A percentile compares a stretch with the other conserved stretches of the same genome.
phyloP scores from a whole-genome alignment of 1,140 invertebrate species.

The Bradysia coprophila region DNA sequence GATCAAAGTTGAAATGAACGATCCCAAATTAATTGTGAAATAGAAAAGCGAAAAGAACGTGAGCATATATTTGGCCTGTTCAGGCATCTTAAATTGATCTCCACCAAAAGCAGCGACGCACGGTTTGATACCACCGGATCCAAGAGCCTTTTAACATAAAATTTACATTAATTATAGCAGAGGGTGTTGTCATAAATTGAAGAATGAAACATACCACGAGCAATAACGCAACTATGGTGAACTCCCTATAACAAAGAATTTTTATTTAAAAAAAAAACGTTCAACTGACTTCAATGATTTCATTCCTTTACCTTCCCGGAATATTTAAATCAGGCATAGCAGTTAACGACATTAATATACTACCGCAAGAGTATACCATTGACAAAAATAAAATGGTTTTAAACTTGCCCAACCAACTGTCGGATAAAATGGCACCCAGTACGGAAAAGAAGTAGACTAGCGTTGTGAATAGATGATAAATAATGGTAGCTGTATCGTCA shows the following conservation, averaged over 20 bases:
- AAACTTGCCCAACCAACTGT: constrained; percentile 73
- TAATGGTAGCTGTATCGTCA: constrained; percentile 48
- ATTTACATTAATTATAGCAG: too few species aligned
- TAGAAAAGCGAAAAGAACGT: constrained; percentile 69
- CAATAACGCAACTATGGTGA: constrained; percentile 15
- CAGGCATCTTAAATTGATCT: constrained; percentile 49
- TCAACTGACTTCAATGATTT: too few species aligned
- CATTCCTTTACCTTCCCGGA: constrained; percentile 5
- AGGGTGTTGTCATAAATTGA: too few species aligned
- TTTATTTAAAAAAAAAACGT: background rate
- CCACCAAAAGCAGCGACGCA: constrained; percentile 71
- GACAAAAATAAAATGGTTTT: constrained; percentile 54
- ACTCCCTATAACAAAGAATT: constrained; percentile 24
- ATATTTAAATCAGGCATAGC: constrained; percentile 25
- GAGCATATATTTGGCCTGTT: constrained; percentile 35
- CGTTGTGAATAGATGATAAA: constrained; percentile 69
- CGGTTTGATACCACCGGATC: constrained; percentile 68
- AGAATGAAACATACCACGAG: too few species aligned
- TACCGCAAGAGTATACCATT: constrained; percentile 50
- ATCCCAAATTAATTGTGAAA: constrained; percentile 64
- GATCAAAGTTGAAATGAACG: constrained; percentile 53
- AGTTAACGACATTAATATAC: constrained; percentile 36
- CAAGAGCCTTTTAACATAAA: too few species aligned
- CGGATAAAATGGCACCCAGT: constrained; percentile 76
- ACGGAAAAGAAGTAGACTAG: constrained; percentile 74